Base-by-base conservation (phyloP, 2,113 vertebrate species). In the Camelus bactrianus region DNA sequence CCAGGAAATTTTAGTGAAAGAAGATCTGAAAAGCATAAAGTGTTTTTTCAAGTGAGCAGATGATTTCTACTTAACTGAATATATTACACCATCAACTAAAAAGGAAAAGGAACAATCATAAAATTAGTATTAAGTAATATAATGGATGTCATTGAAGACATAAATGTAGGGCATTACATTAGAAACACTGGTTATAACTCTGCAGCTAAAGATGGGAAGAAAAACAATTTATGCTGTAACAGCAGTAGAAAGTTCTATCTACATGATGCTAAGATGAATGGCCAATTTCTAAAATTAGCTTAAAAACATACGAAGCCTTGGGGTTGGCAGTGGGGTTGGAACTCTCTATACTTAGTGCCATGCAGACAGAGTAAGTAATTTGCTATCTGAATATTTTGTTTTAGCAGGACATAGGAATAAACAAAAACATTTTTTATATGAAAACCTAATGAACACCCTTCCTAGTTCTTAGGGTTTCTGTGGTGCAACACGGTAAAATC, bases 1-100 rank as follows among this genome's bases (percentile, higher is more conserved):
- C 54, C 64, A 89, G 86, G 82, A 96, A 97, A 67, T 70, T 94
- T 32, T 91, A 69, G 48, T 11, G 96, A 89, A 76, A 96, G 15
- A 30, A 89, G 72, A 72, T 96, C 52, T 17, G 28, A 56, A 93
- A 72, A 86, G 48, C n/a, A 91, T 46, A 93, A 94, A 38, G 2
- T 54, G 42, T 30, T 97, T 65, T 95, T 96, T 81, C 95, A 72
- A 95, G 50, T 90, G 26, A 94, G n/a, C 64, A 95, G 83, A 92
- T 15, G 79, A 83, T 92, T 93, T 96, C 72, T 96, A 83, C 91
- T 94, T 94, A 97, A 83, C 17, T 95, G 60, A 95, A 70, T 84
- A 48, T 2, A 79, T 32, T 60, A n/a, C 0, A 22, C 69, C 32
- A 89, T 58, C 32, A 91, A 92, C 69, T 62, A 76, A 97, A 94